phyloP scores from a whole-genome alignment of 2,113 vertebrate species.

The Sceloporus tristichus region DNA sequence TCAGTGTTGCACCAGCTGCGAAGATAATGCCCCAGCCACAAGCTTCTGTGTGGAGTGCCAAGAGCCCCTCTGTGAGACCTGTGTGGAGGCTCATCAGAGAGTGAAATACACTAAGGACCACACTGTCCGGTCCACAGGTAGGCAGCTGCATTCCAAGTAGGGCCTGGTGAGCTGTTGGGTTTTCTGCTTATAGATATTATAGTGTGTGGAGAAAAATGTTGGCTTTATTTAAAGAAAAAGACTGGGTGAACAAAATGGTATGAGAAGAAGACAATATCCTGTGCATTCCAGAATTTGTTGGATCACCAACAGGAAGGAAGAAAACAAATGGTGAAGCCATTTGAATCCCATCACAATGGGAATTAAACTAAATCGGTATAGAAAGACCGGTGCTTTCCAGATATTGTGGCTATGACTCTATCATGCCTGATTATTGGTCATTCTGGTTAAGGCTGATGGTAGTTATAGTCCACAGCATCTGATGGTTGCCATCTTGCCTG shows the following conservation, averaged over 20 bases:
- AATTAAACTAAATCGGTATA: neutral
- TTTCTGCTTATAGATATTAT: neutral
- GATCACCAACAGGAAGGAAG: too few species aligned
- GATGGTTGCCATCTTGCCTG: too few species aligned
- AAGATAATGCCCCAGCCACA: constrained; percentile 79
- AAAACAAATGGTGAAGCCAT: too few species aligned
- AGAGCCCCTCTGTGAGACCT: constrained; percentile 84
- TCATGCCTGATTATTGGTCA: too few species aligned
- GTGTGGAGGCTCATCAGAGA: constrained; percentile 85
- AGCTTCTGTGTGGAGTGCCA: constrained; percentile 87
- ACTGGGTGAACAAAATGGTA: neutral
- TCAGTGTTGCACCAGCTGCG: constrained; percentile 84
- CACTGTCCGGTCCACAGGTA: constrained; percentile 75
- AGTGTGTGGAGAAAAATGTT: neutral
- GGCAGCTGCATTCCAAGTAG: neutral
- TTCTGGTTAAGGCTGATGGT: too few species aligned
- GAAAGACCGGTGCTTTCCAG: too few species aligned
- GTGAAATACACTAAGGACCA: constrained; percentile 88
- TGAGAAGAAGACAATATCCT: too few species aligned
- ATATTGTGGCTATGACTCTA: too few species aligned
- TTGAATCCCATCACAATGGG: neutral
- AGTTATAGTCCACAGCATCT: too few species aligned
- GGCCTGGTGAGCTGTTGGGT: too few species aligned
- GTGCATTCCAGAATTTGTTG: neutral
- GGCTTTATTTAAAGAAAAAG: too few species aligned